Conservation (phyloP, 1,140 invertebrate species). For the Atta texana region DNA sequence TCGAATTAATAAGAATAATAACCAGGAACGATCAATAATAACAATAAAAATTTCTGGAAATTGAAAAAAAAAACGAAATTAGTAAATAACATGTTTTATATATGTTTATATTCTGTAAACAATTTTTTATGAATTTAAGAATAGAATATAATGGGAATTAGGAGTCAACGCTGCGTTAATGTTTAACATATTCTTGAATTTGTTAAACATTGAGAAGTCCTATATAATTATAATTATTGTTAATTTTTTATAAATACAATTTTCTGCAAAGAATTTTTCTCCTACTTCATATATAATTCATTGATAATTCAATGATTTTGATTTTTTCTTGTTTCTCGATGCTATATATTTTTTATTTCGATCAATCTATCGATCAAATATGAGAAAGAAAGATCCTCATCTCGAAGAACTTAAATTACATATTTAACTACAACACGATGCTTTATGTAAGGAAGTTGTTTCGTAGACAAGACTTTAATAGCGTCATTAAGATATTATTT, state of each 20-base stretch:
- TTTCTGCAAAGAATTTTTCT: not conserved
- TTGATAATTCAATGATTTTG: not conserved
- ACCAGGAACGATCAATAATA: not conserved
- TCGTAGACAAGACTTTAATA: conserved; percentile 43
- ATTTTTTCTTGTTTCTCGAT: not conserved
- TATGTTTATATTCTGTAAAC: too few species aligned
- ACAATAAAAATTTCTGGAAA: not conserved
- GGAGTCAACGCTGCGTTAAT: too few species aligned
- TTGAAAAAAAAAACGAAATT: not conserved
- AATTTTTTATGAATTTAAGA: too few species aligned
- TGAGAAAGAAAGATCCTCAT: conserved; percentile 12
- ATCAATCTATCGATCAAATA: not conserved
- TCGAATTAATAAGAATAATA: conserved; percentile 3
- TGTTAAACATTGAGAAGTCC: too few species aligned
- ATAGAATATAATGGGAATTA: too few species aligned
- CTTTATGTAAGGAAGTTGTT: conserved; percentile 15
- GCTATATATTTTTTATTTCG: not conserved
- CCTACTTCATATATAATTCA: not conserved
- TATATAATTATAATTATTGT: too few species aligned
- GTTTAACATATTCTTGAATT: too few species aligned
- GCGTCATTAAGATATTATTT: conserved; percentile 47
- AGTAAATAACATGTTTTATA: too few species aligned
- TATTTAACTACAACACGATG: conserved; percentile 4
- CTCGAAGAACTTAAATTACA: conserved; percentile 38
- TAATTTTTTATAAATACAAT: too few species aligned